Evolutionary conservation across 2,113 vertebrate species (phyloP), one percentile per base, ranked within the genome.

Genomic region (Sturnus vulgaris): DNA sequence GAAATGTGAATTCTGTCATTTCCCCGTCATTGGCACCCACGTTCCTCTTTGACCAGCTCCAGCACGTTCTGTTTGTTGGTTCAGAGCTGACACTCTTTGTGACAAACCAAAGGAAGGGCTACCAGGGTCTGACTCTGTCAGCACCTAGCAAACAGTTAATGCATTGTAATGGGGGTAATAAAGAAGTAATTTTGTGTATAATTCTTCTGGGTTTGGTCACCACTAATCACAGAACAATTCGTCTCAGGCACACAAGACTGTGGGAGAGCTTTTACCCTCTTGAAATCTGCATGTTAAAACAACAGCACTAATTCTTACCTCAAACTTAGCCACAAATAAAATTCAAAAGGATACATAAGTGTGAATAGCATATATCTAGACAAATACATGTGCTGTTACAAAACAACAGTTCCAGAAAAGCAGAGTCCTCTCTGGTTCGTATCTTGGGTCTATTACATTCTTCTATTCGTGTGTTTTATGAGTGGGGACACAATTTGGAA

Each of bases 1-100:
- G 40, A 85, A 96, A 82, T 35, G 49, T 82, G 82, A 85, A 91
- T 89, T 82, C 84, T 96, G 87, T 93, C 66, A 82, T 65, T 91
- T 57, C 25, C 22, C 53, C 0, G 0, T 88, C 85, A 91, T 17
- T 69, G 66, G 44, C 85, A 88, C 78, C 49, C 56, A 57, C 5
- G 2, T 49, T 87, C 23, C 53, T 72, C 69, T 91, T 65, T 33
- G 49, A 88, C 53, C 37, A 72, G 53, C 40, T 84, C 73, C 53
- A 68, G 24, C 27, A 39, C 0, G 0, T 35, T 78, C 73, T 55
- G 11, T 78, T 79, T 81, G 42, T n/a, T 82, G n/a, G 66, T 79
- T 69, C 12, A 39, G 64, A 60, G 79, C 56, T 2, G 6, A 35
- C 16, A 39, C 12, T 75, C 52, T 79, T 72, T 78, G 78, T 40